A percentile compares a stretch with the other conserved stretches of the same genome.
These are phyloP conservation scores for Campoletis raptor DNA, from an alignment of 2,888 invertebrate species.

Conservation along the genomic window DNA sequence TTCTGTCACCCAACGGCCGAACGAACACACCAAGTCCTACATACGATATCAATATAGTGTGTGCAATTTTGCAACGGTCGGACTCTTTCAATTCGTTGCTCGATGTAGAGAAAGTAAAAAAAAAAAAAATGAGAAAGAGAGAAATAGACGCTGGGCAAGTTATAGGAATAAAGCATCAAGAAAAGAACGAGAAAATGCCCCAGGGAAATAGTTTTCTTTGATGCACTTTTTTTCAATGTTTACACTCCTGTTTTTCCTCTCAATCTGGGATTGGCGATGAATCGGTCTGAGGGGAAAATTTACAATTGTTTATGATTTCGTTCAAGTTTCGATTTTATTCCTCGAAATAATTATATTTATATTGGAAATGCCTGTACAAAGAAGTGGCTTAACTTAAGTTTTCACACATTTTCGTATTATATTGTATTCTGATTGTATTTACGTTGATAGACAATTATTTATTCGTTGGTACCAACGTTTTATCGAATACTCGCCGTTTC, in stretches of 20 bases:
- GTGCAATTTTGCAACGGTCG: conserved; percentile 31
- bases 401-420: background rate
- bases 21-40: conserved; percentile 34
- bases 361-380: background rate
- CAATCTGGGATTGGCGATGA: background rate
- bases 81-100: conserved; percentile 48
- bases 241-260: conserved; percentile 7
- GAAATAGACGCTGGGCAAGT: background rate
- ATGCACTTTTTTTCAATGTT: conserved; percentile 35
- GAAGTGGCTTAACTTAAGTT: background rate
- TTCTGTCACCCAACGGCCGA: conserved; percentile 59
- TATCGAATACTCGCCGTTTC: conserved; percentile 43
- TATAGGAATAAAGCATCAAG: background rate
- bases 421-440: background rate
- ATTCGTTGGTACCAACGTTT: conserved; percentile 36
- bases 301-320: background rate
- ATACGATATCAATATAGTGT: background rate
- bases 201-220: conserved; percentile 46
- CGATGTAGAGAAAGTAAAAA: conserved; percentile 15
- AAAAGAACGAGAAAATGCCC: conserved; percentile 9
- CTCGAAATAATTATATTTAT: background rate
- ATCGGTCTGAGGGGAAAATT: background rate
- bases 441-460: background rate
- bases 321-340: background rate
- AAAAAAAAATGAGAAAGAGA: background rate